phyloP scores from a whole-genome alignment of 2,888 invertebrate species.

The Chesias legatella region DNA sequence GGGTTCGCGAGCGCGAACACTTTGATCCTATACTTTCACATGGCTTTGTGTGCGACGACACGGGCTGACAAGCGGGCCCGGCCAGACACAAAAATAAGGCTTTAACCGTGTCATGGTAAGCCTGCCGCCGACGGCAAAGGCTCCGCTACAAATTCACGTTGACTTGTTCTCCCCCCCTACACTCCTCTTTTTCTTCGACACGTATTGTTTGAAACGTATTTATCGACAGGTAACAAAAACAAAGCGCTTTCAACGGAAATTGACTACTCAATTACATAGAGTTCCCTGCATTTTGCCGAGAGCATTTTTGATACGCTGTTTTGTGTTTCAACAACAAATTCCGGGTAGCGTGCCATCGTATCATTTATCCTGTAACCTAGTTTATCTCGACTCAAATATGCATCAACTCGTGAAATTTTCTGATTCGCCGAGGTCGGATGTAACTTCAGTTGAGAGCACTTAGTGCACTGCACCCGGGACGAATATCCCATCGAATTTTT shows the following conservation, averaged over 20 bases:
- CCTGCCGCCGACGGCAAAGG: conserved; percentile 79
- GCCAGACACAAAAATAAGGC: conserved; percentile 79
- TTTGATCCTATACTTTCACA: conserved; percentile 78
- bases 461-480: conserved; percentile 23
- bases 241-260: conserved; percentile 21
- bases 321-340: not conserved
- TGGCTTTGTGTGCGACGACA: conserved; percentile 73
- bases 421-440: conserved; percentile 1
- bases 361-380: no score
- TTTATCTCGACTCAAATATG: not conserved
- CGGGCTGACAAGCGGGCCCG: conserved; percentile 74
- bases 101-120: conserved; percentile 78
- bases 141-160: conserved; percentile 73
- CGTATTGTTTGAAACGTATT: conserved; percentile 45
- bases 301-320: conserved; percentile 9
- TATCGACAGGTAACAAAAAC: conserved; percentile 30
- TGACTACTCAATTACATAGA: conserved; percentile 20
- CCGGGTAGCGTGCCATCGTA: no score
- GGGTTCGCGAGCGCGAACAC: conserved; percentile 58
- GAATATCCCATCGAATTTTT: conserved; percentile 40
- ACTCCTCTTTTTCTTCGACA: conserved; percentile 45
- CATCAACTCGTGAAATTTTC: not conserved
- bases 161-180: conserved; percentile 60
- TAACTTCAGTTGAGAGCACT: conserved; percentile 13
- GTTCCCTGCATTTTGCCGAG: conserved; percentile 12